Evolutionary conservation across 2,888 invertebrate species (phyloP).

Genomic region (Nemurella pictetii): DNA sequence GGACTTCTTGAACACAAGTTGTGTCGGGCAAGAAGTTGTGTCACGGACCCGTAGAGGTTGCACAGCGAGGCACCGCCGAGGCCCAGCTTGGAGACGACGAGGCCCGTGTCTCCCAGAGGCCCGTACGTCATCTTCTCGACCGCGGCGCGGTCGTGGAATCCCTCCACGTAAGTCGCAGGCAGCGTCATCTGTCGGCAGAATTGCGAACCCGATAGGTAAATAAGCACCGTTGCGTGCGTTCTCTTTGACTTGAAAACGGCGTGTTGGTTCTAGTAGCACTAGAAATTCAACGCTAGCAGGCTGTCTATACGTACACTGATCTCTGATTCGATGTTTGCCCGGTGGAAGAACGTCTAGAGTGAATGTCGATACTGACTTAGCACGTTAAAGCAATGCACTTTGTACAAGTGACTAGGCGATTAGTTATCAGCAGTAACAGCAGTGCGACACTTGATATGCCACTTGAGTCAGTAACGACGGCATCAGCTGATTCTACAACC

Average conservation of each 20-base stretch:
- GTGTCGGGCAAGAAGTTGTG: neutral
- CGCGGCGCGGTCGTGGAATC: slow-evolving; percentile 63
- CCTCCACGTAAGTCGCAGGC: slow-evolving; percentile 65
- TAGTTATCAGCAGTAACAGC: neutral
- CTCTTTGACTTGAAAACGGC: no score
- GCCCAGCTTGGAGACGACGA: slow-evolving; percentile 71
- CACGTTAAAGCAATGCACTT: neutral
- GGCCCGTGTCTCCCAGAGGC: slow-evolving; percentile 71
- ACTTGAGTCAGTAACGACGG: no score
- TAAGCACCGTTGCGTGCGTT: no score
- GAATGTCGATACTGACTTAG: neutral
- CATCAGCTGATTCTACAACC: neutral
- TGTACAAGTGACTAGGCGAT: neutral
- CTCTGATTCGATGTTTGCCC: neutral
- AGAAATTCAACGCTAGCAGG: neutral
- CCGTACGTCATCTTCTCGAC: slow-evolving; percentile 73
- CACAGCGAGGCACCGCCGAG: slow-evolving; percentile 78
- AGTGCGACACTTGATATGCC: no score
- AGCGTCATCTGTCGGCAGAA: slow-evolving; percentile 43
- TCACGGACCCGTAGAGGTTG: slow-evolving; percentile 69
- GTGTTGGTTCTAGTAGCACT: no score
- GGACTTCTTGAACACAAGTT: no score
- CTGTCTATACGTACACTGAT: neutral
- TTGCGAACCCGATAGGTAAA: no score
- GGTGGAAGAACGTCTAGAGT: neutral